phyloP scores from a whole-genome alignment of 1,140 invertebrate genomes.

The Danaus plexippus region DNA sequence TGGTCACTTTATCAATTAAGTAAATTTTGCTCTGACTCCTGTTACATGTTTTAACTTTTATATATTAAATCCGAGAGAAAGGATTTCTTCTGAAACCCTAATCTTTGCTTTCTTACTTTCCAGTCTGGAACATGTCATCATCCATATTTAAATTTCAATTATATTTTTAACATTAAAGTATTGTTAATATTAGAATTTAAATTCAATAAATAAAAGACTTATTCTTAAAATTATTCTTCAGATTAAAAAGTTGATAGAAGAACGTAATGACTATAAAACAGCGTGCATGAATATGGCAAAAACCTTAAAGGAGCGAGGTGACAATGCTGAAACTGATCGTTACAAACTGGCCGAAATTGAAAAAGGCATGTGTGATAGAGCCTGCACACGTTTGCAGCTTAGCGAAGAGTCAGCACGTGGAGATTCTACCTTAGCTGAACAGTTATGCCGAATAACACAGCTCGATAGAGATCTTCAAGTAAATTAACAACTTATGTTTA shows the following conservation, averaged over 20 bases:
- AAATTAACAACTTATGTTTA: constrained; percentile 2
- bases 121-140: too few relatives aligned
- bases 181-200: neutral
- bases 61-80: too few relatives aligned
- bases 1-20: too few relatives aligned
- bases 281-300: constrained; percentile 27
- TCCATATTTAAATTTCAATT: neutral
- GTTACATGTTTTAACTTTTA: too few relatives aligned
- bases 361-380: constrained; percentile 34
- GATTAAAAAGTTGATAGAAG: constrained; percentile 45
- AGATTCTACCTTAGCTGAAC: constrained; percentile 32
- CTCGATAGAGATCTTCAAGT: constrained; percentile 49
- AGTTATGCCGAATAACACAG: constrained; percentile 37
- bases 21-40: too few relatives aligned
- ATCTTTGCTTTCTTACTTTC: too few relatives aligned
- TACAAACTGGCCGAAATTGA: constrained; percentile 29
- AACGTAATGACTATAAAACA: constrained; percentile 40
- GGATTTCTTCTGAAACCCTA: too few relatives aligned
- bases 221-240: constrained; percentile 18
- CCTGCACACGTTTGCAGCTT: constrained; percentile 27
- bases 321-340: constrained; percentile 32
- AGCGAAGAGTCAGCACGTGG: constrained; percentile 34
- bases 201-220: neutral
- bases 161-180: constrained; percentile 1
- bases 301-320: constrained; percentile 28